phyloP scores from a whole-genome alignment of 2,888 invertebrate genomes.

The Muschampia staudingeri region DNA sequence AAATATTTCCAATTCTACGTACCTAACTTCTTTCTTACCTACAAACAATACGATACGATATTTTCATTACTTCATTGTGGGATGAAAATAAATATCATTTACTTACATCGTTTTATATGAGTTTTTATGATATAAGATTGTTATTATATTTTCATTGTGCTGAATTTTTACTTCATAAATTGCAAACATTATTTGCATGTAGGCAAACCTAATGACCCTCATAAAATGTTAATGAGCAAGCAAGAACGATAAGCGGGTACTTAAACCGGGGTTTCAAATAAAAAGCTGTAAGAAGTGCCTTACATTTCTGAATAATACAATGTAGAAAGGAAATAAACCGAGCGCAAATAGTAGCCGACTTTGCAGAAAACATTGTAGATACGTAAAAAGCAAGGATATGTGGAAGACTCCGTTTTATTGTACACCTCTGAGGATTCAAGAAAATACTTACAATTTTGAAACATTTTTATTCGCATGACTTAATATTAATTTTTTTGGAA shows the following conservation, averaged over 20 bases:
- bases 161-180: conserved; percentile 39
- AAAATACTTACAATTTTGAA: neutral
- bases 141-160: conserved; percentile 45
- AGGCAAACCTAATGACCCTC: conserved; percentile 48
- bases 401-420: neutral
- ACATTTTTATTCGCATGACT: neutral
- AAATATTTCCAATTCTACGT: no score
- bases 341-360: conserved; percentile 40
- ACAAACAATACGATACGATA: no score
- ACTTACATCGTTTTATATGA: neutral
- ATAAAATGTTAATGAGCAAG: conserved; percentile 76
- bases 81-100: neutral
- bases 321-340: conserved; percentile 31
- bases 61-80: neutral
- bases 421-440: neutral
- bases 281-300: conserved; percentile 74
- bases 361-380: neutral
- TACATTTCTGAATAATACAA: conserved; percentile 43
- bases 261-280: conserved; percentile 78
- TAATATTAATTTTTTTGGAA: neutral
- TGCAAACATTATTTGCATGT: conserved; percentile 47
- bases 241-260: conserved; percentile 76
- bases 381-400: conserved; percentile 5
- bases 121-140: conserved; percentile 18
- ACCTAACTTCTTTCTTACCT: no score